Evolutionary conservation across 30 jellyfish, hydroid and myxozoan genomes (phyloP).

Genomic region (Hydra vulgaris): DNA sequence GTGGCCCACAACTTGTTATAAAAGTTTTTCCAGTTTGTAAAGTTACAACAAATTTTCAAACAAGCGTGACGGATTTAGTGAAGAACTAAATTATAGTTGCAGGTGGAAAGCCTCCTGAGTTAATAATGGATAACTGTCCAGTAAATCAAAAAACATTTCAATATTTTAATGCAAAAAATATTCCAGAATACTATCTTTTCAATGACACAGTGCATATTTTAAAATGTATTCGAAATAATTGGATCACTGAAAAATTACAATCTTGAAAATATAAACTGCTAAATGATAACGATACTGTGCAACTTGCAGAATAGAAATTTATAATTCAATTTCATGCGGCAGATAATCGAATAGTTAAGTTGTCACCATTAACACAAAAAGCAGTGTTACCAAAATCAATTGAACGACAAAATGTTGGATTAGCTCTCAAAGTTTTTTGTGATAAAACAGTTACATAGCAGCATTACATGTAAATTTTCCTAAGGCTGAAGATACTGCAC

Average conservation of each 20-base stretch:
- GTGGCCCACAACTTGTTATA: not conserved
- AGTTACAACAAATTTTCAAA: no score
- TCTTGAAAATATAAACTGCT: not conserved
- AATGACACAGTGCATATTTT: not conserved
- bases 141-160: not conserved
- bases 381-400: not conserved
- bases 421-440: not conserved
- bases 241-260: constrained; percentile 10
- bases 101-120: not conserved
- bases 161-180: not conserved
- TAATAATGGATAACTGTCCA: constrained; percentile 2
- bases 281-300: not conserved
- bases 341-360: not conserved
- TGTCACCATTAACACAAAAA: not conserved
- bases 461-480: not conserved
- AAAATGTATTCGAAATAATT: constrained; percentile 1
- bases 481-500: not conserved
- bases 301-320: constrained; percentile 1
- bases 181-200: not conserved
- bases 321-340: not conserved
- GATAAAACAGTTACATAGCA: not conserved
- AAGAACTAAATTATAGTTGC: not conserved
- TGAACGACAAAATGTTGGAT: not conserved
- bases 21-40: not conserved
- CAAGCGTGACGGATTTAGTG: no score